A percentile compares a stretch with the other conserved stretches of the same genome.
Conservation (phyloP, 2,113 vertebrate species). For the Corvus moneduloides region DNA sequence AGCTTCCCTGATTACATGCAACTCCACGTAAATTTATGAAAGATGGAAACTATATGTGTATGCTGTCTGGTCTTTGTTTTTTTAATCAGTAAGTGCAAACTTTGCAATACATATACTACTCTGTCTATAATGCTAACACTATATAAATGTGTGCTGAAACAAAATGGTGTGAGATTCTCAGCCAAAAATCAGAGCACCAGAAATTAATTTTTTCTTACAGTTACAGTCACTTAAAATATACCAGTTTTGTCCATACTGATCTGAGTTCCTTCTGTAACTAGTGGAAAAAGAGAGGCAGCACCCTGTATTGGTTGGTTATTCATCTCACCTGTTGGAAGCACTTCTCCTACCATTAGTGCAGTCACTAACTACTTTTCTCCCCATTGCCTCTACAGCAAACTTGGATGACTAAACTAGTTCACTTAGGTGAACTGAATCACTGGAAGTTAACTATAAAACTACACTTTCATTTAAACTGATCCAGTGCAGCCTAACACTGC, state of each 20-base stretch:
- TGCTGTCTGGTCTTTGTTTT: neutral
- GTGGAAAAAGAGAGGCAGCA: neutral
- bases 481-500: neutral
- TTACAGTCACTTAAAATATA: neutral
- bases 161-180: neutral
- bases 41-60: rapidly evolving
- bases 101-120: neutral
- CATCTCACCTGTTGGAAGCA: neutral
- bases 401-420: neutral
- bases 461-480: neutral
- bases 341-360: neutral
- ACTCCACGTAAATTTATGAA: neutral
- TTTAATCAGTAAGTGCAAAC: neutral
- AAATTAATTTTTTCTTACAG: neutral
- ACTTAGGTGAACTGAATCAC: neutral
- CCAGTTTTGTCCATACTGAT: neutral
- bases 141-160: neutral
- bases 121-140: neutral
- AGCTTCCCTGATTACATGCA: neutral
- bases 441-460: neutral
- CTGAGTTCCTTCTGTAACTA: neutral
- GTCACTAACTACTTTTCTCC: neutral
- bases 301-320: neutral
- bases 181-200: neutral
- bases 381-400: neutral